Base-by-base conservation (phyloP, 2,113 vertebrate species). In the Seriola rivoliana region DNA sequence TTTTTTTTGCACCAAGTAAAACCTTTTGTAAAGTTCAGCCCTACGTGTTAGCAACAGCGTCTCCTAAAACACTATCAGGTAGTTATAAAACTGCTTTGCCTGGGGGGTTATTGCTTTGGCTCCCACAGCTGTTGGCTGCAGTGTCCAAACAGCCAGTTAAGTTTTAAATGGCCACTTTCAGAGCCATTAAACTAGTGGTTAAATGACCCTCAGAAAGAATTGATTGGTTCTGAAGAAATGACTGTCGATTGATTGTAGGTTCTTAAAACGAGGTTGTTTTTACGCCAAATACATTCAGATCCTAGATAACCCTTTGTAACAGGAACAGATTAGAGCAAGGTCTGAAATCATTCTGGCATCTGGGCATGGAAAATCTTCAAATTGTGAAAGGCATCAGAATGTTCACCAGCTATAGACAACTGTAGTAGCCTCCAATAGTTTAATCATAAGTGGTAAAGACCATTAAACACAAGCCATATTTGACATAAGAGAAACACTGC, bases 51-150 rank as follows among this genome's bases (percentile, higher is more conserved):
- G 38, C 9, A 29, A 11, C 36, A 32, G 25, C n/a, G 42, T 23
- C 36, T 65, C 58, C n/a, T 42, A 16, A 55, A 48, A 65, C 19
- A 32, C 23, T 8, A 10, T 71, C 17, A 72, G 25, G 25, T 80
- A 42, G 59, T 29, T 72, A 29, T 34, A 23, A 48, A 77, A n/a
- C 58, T 29, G 6, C 36, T 48, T 55, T 50, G 48, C 46, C 54
- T 17, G 25, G 8, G 52, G 44, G 44, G 36, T 19, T 4, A 12
- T 58, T 19, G 46, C 38, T 71, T 38, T 5, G 50, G 46, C 48
- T 73, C 67, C 62, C 66, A 73, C 44, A 54, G 50, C 54, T 82
- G 57, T 64, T 60, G 60, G 13, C 11, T 50, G 32, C 66, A 34
- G 34, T 58, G 50, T 42, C 57, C 48, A 42, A 74, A 58, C 0